These are phyloP conservation scores for Pseudorhombus dupliciocellatus DNA, from an alignment of 2,113 vertebrate species.

Conservation along the genomic window DNA sequence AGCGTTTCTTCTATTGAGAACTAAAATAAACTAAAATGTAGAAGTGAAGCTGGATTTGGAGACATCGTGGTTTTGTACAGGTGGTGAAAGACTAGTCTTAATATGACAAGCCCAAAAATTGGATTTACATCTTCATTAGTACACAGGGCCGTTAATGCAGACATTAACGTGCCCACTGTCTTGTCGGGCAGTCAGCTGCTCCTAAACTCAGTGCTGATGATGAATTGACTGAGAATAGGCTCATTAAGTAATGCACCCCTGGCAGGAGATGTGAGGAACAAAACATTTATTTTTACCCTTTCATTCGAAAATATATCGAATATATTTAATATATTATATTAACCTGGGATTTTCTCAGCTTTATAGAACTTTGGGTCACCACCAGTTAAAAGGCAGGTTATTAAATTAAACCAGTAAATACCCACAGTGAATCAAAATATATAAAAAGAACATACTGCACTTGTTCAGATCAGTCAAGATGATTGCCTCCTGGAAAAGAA, in stretches of 20 bases:
- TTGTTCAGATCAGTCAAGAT: slow-evolving; percentile 25
- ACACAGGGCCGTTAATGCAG: slow-evolving; percentile 8
- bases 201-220: slow-evolving; percentile 36
- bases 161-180: slow-evolving; percentile 6
- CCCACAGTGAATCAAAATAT: background rate
- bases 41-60: no score
- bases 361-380: slow-evolving; percentile 5
- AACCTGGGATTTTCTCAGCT: background rate
- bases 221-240: slow-evolving; percentile 30
- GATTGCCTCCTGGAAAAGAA: slow-evolving; percentile 19
- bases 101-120: slow-evolving; percentile 8
- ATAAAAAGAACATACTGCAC: background rate
- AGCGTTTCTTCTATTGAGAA: no score
- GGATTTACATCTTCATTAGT: slow-evolving; percentile 23
- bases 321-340: background rate
- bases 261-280: slow-evolving; percentile 6
- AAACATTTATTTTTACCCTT: background rate
- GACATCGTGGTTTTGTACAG: background rate
- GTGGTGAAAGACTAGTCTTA: background rate
- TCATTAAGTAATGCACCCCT: background rate
- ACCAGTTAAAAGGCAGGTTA: background rate
- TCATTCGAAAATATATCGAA: background rate
- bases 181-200: slow-evolving; percentile 6
- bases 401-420: slow-evolving; percentile 5
- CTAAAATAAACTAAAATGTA: no score